Evolutionary conservation across 2,113 vertebrate species (phyloP).

Genomic region (Baryphthengus martii): DNA sequence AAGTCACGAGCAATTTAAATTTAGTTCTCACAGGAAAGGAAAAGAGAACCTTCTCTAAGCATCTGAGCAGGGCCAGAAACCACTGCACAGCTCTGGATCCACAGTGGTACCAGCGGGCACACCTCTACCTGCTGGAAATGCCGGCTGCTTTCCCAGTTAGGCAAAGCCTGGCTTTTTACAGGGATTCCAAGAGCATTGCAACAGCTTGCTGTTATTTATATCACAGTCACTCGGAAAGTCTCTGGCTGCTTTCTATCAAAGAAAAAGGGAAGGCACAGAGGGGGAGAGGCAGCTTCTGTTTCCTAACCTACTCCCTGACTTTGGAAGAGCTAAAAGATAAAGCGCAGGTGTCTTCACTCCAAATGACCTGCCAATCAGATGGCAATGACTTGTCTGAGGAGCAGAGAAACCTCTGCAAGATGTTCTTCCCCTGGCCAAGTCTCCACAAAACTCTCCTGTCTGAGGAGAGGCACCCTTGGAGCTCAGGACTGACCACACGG

Average conservation of each 20-base stretch:
- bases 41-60: neutral
- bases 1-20: neutral
- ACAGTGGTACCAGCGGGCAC: neutral
- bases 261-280: neutral
- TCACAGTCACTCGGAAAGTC: neutral
- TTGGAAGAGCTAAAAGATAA: neutral
- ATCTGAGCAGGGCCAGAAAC: neutral
- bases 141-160: neutral
- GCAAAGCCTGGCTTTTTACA: neutral
- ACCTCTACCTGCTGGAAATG: neutral
- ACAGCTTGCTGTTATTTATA: neutral
- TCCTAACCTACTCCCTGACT: neutral
- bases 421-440: neutral
- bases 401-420: neutral
- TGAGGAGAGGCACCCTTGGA: neutral
- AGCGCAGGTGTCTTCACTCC: neutral
- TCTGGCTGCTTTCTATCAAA: neutral
- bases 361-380: neutral
- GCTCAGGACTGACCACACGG: neutral
- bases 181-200: neutral
- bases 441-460: neutral
- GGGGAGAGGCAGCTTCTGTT: neutral
- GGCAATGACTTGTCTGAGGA: neutral
- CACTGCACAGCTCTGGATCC: neutral
- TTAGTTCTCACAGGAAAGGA: neutral